Base-by-base conservation (phyloP, 2,113 vertebrate species). In the Ia io region DNA sequence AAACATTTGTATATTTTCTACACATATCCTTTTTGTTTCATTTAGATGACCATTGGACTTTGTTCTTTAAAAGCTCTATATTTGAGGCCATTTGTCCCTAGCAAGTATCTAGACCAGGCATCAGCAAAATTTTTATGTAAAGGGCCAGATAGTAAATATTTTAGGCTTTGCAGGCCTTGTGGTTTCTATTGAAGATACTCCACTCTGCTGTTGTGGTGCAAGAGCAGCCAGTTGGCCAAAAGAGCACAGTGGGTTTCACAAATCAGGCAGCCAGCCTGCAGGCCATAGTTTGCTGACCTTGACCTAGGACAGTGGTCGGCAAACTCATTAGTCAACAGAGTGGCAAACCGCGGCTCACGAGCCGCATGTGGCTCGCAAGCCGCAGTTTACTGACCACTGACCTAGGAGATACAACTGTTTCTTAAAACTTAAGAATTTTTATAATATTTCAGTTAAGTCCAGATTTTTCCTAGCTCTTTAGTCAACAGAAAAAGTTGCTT, bases 1-100 rank as follows among this genome's bases (percentile, higher is more conserved):
- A 42, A 91, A 91, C 69, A 59, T 86, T 40, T 84, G 40, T 87
- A 3, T 32, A 77, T 94, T 94, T 94, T 90, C 63, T 93, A 49
- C 30, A 70, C 13, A 17, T 53, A 35, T 5, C 22, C 23, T 89
- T 63, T 53, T 70, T 85, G 2, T 93, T 90, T 88, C 84, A 71
- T 53, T 85, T 92, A 88, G 53, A 53, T 94, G 86, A 82, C 4
- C 40, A 44, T 25, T 77, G 25, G 32, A 49, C 79, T 94, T 92
- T 49, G 22, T 88, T 95, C 51, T 78, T 25, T 51, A 59, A 35
- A 94, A 65, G 30, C 35, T 90, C 14, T 77, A 2, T 79, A 70
- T 61, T 79, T 94, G 65, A 94, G 37, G 28, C 44, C 35, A 32
- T 91, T 73, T 94, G 56, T 95, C 13, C 73, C n/a, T 53, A 47